Base-by-base conservation (phyloP, 2,888 invertebrate species). In the Plagiodera versicolora region DNA sequence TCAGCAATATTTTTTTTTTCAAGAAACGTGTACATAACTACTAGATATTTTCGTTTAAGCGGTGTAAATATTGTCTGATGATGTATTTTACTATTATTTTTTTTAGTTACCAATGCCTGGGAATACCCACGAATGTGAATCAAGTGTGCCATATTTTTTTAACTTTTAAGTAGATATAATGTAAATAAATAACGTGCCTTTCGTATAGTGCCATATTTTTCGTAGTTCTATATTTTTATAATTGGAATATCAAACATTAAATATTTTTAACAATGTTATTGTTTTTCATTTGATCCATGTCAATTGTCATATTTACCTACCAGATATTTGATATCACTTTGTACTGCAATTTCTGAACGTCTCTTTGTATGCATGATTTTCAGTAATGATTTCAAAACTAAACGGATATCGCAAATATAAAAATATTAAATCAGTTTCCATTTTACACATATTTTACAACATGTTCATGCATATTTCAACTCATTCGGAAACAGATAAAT, bases 201-300 rank as follows among this genome's bases (percentile, higher is more conserved):
- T 17, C 9, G 11, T 30, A 18, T 19, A 19, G 54, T 55, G 55
- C 55, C 63, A 60, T 60, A 59, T 63, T 46, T 54, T 50, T 32
- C 9, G 28, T 35, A 55, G 49, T 60, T 56, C 49, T 60, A 60
- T 14, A 60, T 56, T 62, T 62, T 61, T 62, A 16, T 62, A 62
- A 62, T 47, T 50, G 50, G 50, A 56, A 47, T 19, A 47, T 45
- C 35, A 28, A 54, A 32, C 28, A 56, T 57, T 35, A 30, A 53
- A 44, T 61, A 39, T 35, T 53, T n/a, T n/a, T n/a, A n/a, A n/a
- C n/a, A n/a, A n/a, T n/a, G n/a, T n/a, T n/a, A n/a, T n/a, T n/a
- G n/a, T n/a, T n/a, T n/a, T n/a, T n/a, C n/a, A n/a, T n/a, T n/a
- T n/a, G n/a, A n/a, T n/a, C n/a, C n/a, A n/a, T n/a, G n/a, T n/a